Percentiles rank a stretch among this genome's conserved stretches.
These are phyloP conservation scores for Drosophila histrio DNA, from an alignment of 2,888 invertebrate genomes.

Conservation along the genomic window DNA sequence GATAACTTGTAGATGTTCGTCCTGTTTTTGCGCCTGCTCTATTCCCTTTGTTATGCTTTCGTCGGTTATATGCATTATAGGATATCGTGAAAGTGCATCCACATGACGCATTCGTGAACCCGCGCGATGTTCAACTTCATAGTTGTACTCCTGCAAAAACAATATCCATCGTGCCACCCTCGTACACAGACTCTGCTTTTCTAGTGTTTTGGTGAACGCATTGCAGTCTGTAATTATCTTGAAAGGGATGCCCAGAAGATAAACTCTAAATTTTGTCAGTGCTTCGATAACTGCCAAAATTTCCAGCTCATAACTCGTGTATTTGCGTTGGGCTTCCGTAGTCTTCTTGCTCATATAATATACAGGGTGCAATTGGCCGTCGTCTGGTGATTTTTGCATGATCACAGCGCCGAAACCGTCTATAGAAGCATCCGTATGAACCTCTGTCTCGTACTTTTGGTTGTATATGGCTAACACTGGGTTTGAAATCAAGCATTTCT, in stretches of 20 bases:
- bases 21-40: constrained; percentile 23
- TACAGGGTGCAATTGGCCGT: not conserved
- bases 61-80: not conserved
- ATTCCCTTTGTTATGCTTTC: not conserved
- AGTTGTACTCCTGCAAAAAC: constrained; percentile 2
- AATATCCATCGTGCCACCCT: constrained; percentile 10
- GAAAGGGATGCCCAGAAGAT: constrained; percentile 1
- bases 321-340: too few species aligned
- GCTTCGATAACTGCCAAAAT: not conserved
- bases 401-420: constrained; percentile 4
- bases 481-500: not conserved
- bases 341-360: too few species aligned
- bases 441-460: not conserved
- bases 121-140: constrained; percentile 28
- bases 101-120: not conserved
- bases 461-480: not conserved
- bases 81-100: not conserved
- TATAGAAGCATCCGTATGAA: constrained; percentile 3
- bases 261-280: constrained; percentile 4
- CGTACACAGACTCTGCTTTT: not conserved
- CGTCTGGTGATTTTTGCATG: constrained; percentile 1
- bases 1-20: constrained; percentile 26
- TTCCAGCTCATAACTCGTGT: not conserved
- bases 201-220: constrained; percentile 1
- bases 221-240: constrained; percentile 1